Evolutionary conservation across 2,888 invertebrate genomes (phyloP).

Genomic region (Eristalinus aeneus): DNA sequence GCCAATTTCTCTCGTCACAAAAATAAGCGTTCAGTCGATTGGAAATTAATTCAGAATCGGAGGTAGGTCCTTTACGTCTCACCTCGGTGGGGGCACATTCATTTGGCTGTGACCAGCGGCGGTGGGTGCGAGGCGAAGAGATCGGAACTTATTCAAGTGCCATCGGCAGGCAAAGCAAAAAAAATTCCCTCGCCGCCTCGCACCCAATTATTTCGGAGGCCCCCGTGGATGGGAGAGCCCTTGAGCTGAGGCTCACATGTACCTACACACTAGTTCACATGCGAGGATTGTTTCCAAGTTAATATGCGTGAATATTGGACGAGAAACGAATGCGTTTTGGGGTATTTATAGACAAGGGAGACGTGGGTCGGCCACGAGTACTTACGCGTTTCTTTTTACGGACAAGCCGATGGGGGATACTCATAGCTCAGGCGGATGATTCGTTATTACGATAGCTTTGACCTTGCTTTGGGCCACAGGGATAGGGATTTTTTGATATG

Average conservation of each 20-base stretch:
- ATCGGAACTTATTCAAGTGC: conserved; percentile 8
- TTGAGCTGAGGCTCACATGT: conserved; percentile 14
- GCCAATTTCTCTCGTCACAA: not conserved
- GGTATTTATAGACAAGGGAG: conserved; percentile 22
- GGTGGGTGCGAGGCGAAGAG: not conserved
- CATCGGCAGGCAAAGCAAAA: not conserved
- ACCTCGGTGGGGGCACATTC: conserved; percentile 13
- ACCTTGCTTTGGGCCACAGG: not conserved
- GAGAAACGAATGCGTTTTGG: not conserved
- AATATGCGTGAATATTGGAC: conserved; percentile 34
- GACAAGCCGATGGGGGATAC: not conserved
- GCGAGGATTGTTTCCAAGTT: conserved; percentile 7
- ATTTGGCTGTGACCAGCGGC: conserved; percentile 21
- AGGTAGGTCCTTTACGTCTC: not conserved
- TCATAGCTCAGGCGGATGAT: conserved; percentile 11
- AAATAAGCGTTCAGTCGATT: conserved; percentile 41
- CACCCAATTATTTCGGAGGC: conserved; percentile 50
- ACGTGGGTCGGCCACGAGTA: not conserved
- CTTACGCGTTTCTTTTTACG: not conserved
- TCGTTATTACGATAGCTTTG: conserved; percentile 29
- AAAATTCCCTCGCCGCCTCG: conserved; percentile 7
- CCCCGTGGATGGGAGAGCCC: conserved; percentile 13
- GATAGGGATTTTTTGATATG: conserved; percentile 7
- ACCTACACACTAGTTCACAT: not conserved
- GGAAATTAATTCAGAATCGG: conserved; percentile 56